Conservation (phyloP, 2,113 vertebrate genomes). For the Poeciliopsis retropinna region DNA sequence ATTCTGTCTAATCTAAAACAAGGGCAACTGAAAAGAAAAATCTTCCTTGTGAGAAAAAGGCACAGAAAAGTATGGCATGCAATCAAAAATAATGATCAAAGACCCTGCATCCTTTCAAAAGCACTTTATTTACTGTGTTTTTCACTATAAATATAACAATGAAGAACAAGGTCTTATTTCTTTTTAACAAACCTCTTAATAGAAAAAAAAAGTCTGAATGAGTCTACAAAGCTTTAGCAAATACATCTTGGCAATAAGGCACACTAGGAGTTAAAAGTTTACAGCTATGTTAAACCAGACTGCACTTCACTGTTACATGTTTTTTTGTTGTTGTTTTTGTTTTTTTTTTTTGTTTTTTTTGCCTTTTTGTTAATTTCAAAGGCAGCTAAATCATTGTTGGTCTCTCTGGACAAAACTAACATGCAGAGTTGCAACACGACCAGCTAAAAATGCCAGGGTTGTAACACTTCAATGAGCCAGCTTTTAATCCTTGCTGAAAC, state of each 20-base stretch:
- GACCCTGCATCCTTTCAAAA: slow-evolving; percentile 67
- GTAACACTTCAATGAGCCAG: not conserved
- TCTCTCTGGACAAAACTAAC: slow-evolving; percentile 13
- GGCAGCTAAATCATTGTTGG: slow-evolving; percentile 21
- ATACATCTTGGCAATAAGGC: slow-evolving; percentile 74
- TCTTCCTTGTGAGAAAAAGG: not conserved
- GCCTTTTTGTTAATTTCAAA: slow-evolving; percentile 15
- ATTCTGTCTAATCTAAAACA: slow-evolving; percentile 25
- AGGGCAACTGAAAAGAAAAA: not conserved
- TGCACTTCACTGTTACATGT: slow-evolving; percentile 26
- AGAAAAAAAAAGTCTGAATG: slow-evolving; percentile 71
- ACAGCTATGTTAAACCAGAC: slow-evolving; percentile 56
- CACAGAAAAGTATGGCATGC: not conserved
- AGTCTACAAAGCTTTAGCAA: slow-evolving; percentile 66
- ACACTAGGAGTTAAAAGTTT: slow-evolving; percentile 61
- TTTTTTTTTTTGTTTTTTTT: not conserved
- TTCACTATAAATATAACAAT: slow-evolving; percentile 82
- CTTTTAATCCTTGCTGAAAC: slow-evolving; percentile 21
- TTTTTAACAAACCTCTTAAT: slow-evolving; percentile 70
- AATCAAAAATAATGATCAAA: slow-evolving; percentile 24
- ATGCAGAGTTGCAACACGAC: slow-evolving; percentile 19
- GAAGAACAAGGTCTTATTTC: slow-evolving; percentile 52
- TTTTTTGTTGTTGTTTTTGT: not conserved
- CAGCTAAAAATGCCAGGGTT: slow-evolving; percentile 18
- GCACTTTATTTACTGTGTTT: slow-evolving; percentile 83